Evolutionary conservation across 2,113 vertebrate genomes (phyloP).

Genomic region (Phaethornis superciliosus): DNA sequence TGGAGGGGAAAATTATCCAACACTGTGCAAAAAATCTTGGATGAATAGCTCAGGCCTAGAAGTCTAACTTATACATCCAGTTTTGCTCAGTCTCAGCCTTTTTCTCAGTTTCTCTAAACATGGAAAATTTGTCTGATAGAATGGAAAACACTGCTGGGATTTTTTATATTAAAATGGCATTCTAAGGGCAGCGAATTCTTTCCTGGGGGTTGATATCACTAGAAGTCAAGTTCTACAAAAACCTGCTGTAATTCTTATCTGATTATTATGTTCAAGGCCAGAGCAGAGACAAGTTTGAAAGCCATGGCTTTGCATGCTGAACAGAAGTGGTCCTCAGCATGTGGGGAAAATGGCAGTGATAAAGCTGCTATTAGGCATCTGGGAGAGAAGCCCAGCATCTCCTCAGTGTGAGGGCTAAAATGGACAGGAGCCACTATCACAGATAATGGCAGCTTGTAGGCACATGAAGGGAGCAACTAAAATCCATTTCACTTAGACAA

Average conservation of each 20-base stretch:
- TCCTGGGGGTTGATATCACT: background rate
- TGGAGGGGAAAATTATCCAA: background rate
- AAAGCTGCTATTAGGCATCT: slow-evolving; percentile 62
- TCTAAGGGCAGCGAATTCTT: background rate
- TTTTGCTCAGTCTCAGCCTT: background rate
- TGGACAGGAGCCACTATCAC: slow-evolving; percentile 28
- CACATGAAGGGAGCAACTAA: slow-evolving; percentile 49
- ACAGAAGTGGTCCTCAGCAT: slow-evolving; percentile 43
- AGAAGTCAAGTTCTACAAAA: background rate
- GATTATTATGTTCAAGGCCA: slow-evolving; percentile 33
- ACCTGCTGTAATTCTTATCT: background rate
- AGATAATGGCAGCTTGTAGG: slow-evolving; percentile 65
- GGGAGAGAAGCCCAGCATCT: slow-evolving; percentile 49
- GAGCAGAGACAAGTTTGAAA: slow-evolving; percentile 21
- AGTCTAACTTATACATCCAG: background rate
- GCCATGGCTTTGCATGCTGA: slow-evolving; percentile 32
- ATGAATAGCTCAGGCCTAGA: background rate
- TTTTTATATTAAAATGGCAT: background rate
- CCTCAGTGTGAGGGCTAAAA: slow-evolving; percentile 54
- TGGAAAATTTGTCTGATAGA: background rate
- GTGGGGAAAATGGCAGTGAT: slow-evolving; percentile 62
- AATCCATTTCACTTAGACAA: slow-evolving; percentile 60
- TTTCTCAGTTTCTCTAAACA: background rate
- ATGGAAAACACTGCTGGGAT: background rate
- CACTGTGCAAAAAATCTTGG: background rate